A percentile compares a stretch with the other conserved stretches of the same genome.
Conservation (phyloP, 2,888 invertebrate species). For the Ophion slaviceki region DNA sequence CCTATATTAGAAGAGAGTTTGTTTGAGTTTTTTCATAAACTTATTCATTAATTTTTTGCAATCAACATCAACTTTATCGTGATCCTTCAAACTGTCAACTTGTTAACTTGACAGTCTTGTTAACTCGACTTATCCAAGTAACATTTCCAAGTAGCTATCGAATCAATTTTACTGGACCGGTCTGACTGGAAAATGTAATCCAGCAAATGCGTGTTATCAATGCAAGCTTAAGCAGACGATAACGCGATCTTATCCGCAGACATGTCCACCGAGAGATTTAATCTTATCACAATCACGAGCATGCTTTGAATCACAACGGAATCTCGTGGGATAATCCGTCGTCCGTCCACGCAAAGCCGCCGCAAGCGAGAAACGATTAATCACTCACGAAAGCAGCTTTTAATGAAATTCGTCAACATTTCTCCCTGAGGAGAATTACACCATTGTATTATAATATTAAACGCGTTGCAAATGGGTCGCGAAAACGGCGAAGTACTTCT, state of each 20-base stretch:
- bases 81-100: neutral
- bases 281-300: neutral
- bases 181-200: neutral
- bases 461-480: neutral
- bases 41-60: neutral
- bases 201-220: neutral
- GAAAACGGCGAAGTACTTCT: neutral
- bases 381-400: slow-evolving; percentile 14
- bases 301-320: neutral
- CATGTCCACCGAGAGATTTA: neutral
- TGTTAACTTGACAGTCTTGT: neutral
- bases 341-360: neutral
- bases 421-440: neutral
- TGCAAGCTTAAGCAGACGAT: neutral
- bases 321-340: neutral
- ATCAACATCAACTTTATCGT: neutral
- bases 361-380: neutral
- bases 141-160: neutral
- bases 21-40: too few species aligned
- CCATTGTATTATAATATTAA: neutral
- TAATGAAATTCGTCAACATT: slow-evolving; percentile 14
- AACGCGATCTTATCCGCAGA: neutral
- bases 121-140: neutral
- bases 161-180: neutral
- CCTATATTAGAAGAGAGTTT: too few species aligned